A percentile compares a stretch with the other conserved stretches of the same genome.
These are phyloP conservation scores for Dendrocincla fuliginosa DNA, from an alignment of 2,797 vertebrate genomes.

Conservation along the genomic window DNA sequence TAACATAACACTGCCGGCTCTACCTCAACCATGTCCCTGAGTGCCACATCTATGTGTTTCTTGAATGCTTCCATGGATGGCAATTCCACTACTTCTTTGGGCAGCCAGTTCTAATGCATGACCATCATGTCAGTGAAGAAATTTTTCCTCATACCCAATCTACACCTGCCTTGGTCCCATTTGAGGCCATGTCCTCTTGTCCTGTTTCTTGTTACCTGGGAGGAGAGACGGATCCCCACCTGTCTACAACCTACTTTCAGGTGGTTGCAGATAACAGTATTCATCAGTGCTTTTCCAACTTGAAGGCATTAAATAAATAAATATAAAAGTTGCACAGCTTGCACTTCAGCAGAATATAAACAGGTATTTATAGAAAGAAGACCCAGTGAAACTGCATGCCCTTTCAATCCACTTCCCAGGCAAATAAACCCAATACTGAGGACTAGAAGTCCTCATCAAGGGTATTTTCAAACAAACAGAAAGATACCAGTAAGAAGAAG, in stretches of 20 bases:
- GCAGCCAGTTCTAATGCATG: background rate
- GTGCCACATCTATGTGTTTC: background rate
- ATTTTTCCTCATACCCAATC: background rate
- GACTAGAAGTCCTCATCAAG: background rate
- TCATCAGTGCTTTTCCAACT: background rate
- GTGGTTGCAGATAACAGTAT: background rate
- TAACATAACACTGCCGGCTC: background rate
- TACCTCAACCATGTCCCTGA: rapidly evolving
- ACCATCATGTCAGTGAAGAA: background rate
- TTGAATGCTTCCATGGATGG: background rate
- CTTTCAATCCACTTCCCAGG: slow-evolving; percentile 47
- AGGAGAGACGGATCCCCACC: background rate
- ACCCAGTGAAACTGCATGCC: slow-evolving; percentile 32
- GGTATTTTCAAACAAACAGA: slow-evolving; percentile 27
- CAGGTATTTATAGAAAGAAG: slow-evolving; percentile 37
- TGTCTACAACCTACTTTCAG: background rate
- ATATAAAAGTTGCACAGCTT: background rate
- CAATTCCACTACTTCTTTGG: background rate
- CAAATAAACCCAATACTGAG: slow-evolving; percentile 4
- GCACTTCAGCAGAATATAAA: slow-evolving; percentile 13
- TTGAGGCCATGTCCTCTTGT: background rate
- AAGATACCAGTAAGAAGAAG: background rate
- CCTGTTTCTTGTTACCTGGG: background rate
- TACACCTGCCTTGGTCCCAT: background rate
- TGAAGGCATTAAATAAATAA: slow-evolving; percentile 45